Percentiles rank a stretch among this genome's conserved stretches.
Conservation (phyloP, 1,140 invertebrate genomes). For the Agrypnia vestita region DNA sequence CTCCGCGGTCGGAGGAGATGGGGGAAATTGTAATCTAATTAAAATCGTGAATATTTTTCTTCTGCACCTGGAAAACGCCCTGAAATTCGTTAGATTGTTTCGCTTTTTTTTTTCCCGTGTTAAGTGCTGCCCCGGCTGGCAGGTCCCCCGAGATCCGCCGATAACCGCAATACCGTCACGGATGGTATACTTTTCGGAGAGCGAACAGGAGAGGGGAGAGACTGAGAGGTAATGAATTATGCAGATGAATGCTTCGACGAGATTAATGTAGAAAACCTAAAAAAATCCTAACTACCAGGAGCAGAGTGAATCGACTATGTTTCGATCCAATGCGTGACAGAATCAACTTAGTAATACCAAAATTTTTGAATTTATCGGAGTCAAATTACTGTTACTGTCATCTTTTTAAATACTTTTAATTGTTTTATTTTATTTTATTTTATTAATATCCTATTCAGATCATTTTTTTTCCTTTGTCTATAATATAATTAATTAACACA, state of each 20-base stretch:
- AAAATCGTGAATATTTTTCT: conserved; percentile 55
- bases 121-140: neutral
- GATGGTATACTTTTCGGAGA: neutral
- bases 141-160: conserved; percentile 4
- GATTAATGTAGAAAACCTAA: neutral
- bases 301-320: neutral
- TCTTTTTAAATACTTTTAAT: no score
- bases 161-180: conserved; percentile 10
- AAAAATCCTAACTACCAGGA: neutral
- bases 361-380: no score
- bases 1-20: conserved; percentile 3
- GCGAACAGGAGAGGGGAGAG: neutral
- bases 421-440: no score
- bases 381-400: no score
- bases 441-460: no score
- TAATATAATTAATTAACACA: no score
- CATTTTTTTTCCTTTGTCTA: no score
- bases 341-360: no score
- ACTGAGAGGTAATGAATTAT: conserved; percentile 29
- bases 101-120: neutral
- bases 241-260: conserved; percentile 30
- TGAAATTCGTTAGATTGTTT: conserved; percentile 25
- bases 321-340: no score
- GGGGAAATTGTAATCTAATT: conserved; percentile 56
- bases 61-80: conserved; percentile 36